Percentiles rank a stretch among this genome's conserved stretches.
phyloP scores from a whole-genome alignment of 1,140 invertebrate species.

The Monochamus saltuarius region DNA sequence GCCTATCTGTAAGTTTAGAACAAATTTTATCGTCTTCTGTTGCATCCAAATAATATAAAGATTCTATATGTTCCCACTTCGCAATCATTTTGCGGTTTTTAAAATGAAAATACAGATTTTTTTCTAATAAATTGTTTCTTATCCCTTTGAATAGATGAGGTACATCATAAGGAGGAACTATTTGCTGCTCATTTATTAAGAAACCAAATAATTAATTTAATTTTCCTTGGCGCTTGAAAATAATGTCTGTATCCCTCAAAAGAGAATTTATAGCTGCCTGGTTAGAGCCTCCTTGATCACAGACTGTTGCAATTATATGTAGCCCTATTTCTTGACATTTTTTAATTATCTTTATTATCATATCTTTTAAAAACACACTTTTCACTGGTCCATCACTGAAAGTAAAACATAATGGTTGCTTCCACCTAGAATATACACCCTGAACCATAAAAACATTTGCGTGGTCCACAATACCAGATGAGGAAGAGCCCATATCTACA shows the following conservation, averaged over 20 bases:
- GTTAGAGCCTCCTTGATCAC: constrained; percentile 41
- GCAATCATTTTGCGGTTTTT: constrained; percentile 24
- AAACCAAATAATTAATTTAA: constrained; percentile 22
- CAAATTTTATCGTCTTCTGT: neutral
- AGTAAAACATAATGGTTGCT: constrained; percentile 36
- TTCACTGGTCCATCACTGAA: constrained; percentile 32
- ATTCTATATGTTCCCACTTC: constrained; percentile 32
- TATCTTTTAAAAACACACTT: constrained; percentile 20
- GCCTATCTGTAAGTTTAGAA: constrained; percentile 40
- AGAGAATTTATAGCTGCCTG: constrained; percentile 37
- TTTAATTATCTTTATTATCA: constrained; percentile 30
- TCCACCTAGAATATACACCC: constrained; percentile 38
- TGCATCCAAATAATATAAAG: constrained; percentile 23
- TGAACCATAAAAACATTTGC: constrained; percentile 44
- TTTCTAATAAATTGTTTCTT: constrained; percentile 43
- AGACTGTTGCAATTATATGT: constrained; percentile 40
- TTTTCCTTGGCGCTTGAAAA: constrained; percentile 23
- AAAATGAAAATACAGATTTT: constrained; percentile 33
- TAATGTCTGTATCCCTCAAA: constrained; percentile 11
- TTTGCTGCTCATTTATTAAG: constrained; percentile 37
- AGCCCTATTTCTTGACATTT: constrained; percentile 34
- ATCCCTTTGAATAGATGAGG: constrained; percentile 47
- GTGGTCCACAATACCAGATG: constrained; percentile 38
- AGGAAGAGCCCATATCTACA: constrained; percentile 29
- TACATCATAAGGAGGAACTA: constrained; percentile 41